Evolutionary conservation across 1,140 invertebrate species (phyloP).

Genomic region (Megalonaias nervosa): DNA sequence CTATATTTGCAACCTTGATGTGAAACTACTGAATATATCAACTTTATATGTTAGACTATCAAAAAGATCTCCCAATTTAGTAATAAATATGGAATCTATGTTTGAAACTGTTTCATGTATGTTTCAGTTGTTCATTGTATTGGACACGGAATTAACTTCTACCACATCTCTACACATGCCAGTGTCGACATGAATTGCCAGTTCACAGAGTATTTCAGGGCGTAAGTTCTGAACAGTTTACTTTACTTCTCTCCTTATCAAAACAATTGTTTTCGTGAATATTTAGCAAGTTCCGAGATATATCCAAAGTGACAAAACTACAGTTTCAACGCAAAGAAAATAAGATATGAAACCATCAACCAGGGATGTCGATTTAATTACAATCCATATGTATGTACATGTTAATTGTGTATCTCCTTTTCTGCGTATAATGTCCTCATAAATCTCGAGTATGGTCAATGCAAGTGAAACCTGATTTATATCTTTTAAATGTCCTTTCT

Average conservation of each 20-base stretch:
- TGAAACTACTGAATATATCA: too few species aligned
- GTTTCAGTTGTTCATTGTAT: slow-evolving; percentile 81
- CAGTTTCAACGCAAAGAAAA: background rate
- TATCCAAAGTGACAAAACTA: background rate
- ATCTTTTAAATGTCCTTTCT: slow-evolving; percentile 2
- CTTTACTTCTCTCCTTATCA: background rate
- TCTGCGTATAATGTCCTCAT: background rate
- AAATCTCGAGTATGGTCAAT: background rate
- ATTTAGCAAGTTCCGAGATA: background rate
- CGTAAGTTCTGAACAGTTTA: slow-evolving; percentile 44
- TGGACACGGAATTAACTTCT: slow-evolving; percentile 98
- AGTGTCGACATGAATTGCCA: slow-evolving; percentile 78
- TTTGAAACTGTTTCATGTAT: slow-evolving; percentile 71
- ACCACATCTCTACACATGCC: slow-evolving; percentile 98
- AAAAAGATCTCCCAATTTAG: too few species aligned
- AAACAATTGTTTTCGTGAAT: background rate
- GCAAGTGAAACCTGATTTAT: background rate
- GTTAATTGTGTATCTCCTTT: background rate
- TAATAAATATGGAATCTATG: too few species aligned
- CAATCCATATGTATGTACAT: background rate
- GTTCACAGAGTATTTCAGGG: slow-evolving; percentile 74
- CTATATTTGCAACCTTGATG: too few species aligned
- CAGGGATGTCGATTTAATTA: background rate
- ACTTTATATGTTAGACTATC: too few species aligned
- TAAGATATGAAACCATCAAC: background rate